Evolutionary conservation across 2,113 vertebrate species (phyloP), one percentile per base, ranked within the genome.

Genomic region (Gallinago undulata): DNA sequence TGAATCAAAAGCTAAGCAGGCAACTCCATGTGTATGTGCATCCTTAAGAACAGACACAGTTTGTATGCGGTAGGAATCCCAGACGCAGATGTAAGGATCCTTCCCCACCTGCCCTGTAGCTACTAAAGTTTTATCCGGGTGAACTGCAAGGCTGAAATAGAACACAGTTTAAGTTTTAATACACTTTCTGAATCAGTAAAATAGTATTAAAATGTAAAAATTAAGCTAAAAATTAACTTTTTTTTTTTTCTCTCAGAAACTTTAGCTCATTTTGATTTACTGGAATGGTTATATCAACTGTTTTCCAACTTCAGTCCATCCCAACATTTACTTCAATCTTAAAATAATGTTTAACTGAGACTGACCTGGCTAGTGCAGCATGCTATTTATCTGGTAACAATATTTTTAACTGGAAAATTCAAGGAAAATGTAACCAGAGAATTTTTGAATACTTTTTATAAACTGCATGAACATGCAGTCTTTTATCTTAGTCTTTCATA

Each of bases 61-160:
- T 92, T 99, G 99, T 70, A 99, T 97, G 5, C 97, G 97, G 88
- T 99, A 99, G 6, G 99, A 99, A 96, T 99, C 99, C 99, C 99
- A 99, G 93, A 99, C 96, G 73, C 99, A 99, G 89, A 99, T 98
- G 84, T 98, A 99, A 7, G 99, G 99, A 50, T 99, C 99, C 86
- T 99, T 99, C 15, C 99, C 99, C 75, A 99, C 99, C 97, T 99
- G 99, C 83, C 99, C 99, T 1, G 99, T 99, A 23, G 99, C 99
- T 88, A 99, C 99, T 60, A 99, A 97, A 72, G 98, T 98, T 98
- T 98, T 99, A 94, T 99, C 99, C 2, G 99, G 99, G 69, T 99
- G 99, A 90, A 99, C 97, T 48, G 99, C 99, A 57, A 99, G 98
- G 96, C 99, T 99, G 98, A 63, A 96, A 97, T 5, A 96, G 70